Evolutionary conservation across 2,888 invertebrate genomes (phyloP), one percentile per base, ranked within the genome.

Genomic region (Syritta pipiens): DNA sequence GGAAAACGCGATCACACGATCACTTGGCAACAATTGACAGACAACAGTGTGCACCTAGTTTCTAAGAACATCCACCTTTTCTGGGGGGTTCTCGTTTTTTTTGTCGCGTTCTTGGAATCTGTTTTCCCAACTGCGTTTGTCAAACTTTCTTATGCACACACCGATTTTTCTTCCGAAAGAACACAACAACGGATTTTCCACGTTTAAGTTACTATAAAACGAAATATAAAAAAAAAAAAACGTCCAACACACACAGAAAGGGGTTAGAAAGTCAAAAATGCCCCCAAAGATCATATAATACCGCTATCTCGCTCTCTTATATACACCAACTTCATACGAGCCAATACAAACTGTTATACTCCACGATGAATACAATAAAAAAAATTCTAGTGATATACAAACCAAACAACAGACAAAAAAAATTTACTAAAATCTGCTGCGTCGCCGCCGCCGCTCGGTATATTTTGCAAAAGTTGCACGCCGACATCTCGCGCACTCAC

Each of bases 191-290:
- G 4, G 32, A 53, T 69, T 77, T 69, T 59, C 46, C 67, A 60
- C 55, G 14, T 67, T 60, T 12, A 46, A 44, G 32, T 32, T 53
- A 32, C 10, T 32, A 46, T 35, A 49, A 57, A 51, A 14, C 6
- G 24, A 30, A 22, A 14, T 14, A 62, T 26, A 55, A 44, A 26
- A 37, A 60, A 51, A 48, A 42, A 46, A 53, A 71, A 62, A 49
- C 62, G 55, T 60, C 49, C 59, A 14, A 72, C 72, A 74, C 30
- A 49, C 30, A 67, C 35, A 30, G 53, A 72, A 74, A 74, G 67
- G 74, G 67, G 79, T 74, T 79, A 68, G 79, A 79, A 79, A 72
- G 67, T 79, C 67, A 57, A 72, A 67, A 77, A 71, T 72, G 59
- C 65, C 42, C 35, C 55, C 59, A 14, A 48, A 68, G 28, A 57